Base-by-base conservation (phyloP, 2,888 invertebrate species). In the Drosophila longiperda region DNA sequence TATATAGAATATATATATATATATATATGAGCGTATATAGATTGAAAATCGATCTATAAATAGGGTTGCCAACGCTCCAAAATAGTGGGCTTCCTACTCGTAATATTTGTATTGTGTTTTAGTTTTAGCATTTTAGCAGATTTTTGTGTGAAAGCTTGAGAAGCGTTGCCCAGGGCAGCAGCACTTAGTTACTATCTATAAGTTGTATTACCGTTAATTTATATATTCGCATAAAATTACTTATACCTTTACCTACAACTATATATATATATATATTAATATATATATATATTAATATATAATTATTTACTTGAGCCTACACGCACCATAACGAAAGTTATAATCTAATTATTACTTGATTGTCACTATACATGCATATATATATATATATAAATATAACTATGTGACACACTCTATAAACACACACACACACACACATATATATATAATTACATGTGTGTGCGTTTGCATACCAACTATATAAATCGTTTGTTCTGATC, bases 401-500 rank as follows among this genome's bases (percentile, higher is more conserved):
- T 55, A 9, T 45, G 34, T 53, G 53, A 9, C 20, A 34, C 20
- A 53, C 23, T 53, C 33, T 53, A 53, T 53, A 15, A 5, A 34
- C 20, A 53, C 33, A 20, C 12, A 12, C n/a, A 29, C 20, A 34
- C 12, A n/a, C 42, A 49, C 2, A 60, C 1, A 20, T 0, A 32
- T 32, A 50, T 0, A 32, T 32, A 50, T 50, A n/a, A 12, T 0
- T 7, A 40, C 20, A 32, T 17, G 52, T 58, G 50, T 48, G 70
- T 52, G 49, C 32, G 66, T 17, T 49, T 55, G 49, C 33, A 49
- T 53, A 64, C 40, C 58, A 75, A 69, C 59, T 73, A 65, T 48
- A 62, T 59, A 60, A 76, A 72, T 73, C 71, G 82, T 84, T 84
- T 84, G 80, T 84, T 82, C 74, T 78, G 75, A 87, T 78, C 76